These are phyloP conservation scores for Phrixothrix hirtus DNA, from an alignment of 2,888 invertebrate species.

Conservation along the genomic window DNA sequence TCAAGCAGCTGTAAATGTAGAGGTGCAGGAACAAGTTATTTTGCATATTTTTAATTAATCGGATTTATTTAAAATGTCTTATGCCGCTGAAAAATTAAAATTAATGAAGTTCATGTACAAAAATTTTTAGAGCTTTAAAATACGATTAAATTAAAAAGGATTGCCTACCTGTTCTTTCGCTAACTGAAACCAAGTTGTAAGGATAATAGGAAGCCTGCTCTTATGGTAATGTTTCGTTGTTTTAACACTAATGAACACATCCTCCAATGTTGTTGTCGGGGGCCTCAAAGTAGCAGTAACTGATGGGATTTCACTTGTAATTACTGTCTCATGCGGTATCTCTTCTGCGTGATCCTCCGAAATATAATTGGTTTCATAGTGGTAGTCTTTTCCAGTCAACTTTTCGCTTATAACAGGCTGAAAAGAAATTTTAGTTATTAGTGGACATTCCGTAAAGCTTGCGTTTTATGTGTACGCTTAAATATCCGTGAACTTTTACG, in stretches of 20 bases:
- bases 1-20: no score
- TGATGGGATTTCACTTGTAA: conserved; percentile 41
- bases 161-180: conserved; percentile 83
- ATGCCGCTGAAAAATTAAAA: not conserved
- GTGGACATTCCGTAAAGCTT: not conserved
- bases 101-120: not conserved
- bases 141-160: no score
- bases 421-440: conserved; percentile 28
- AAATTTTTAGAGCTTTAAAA: not conserved
- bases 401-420: conserved; percentile 45
- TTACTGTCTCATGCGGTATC: conserved; percentile 16
- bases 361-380: conserved; percentile 41
- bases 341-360: conserved; percentile 38
- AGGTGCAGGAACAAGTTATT: no score
- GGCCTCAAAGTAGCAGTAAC: conserved; percentile 60
- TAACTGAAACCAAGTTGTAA: conserved; percentile 94
- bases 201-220: conserved; percentile 80
- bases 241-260: conserved; percentile 94
- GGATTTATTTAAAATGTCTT: no score
- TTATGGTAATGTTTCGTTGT: conserved; percentile 88
- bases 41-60: no score
- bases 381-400: conserved; percentile 40
- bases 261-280: conserved; percentile 73
- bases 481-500: no score
- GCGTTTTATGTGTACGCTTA: no score